Percentiles rank a stretch among this genome's conserved stretches.
Conservation (phyloP, 64 coral and sea anemone genomes). For the Montipora foliosa region DNA sequence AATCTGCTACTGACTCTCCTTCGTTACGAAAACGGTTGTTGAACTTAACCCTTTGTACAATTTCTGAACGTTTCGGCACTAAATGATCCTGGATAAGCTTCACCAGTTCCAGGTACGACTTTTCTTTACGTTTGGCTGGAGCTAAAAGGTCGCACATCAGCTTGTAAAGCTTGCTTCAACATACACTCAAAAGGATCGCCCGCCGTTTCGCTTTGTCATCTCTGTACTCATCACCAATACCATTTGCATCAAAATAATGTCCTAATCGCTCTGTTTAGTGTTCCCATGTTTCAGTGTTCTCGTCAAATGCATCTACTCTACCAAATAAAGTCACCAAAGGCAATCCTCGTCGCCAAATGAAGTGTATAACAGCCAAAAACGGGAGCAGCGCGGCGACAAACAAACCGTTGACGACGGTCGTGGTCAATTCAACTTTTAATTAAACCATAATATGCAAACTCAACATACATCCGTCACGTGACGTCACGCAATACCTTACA, state of each 20-base stretch:
- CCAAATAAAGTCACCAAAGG: too few species aligned
- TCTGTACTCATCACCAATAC: neutral
- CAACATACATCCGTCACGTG: too few species aligned
- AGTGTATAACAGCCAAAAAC: too few species aligned
- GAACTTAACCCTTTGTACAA: constrained; percentile 1
- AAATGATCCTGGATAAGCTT: constrained; percentile 4
- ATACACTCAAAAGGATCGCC: neutral
- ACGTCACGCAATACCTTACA: too few species aligned
- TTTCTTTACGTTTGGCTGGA: neutral
- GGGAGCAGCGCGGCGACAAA: too few species aligned
- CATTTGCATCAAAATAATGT: neutral
- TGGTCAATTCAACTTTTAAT: too few species aligned
- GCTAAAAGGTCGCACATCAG: neutral
- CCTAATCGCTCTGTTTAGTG: neutral
- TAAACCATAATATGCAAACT: too few species aligned
- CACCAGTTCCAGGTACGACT: neutral
- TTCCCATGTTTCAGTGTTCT: neutral
- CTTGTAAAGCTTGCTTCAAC: neutral
- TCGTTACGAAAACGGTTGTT: too few species aligned
- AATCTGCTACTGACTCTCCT: too few species aligned
- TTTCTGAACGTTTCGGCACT: neutral
- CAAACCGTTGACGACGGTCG: too few species aligned
- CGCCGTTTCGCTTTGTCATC: neutral
- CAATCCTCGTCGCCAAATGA: too few species aligned
- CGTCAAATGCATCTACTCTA: too few species aligned